Evolutionary conservation across 2,797 vertebrate species (phyloP).

Genomic region (Synaphobranchus kaupii): DNA sequence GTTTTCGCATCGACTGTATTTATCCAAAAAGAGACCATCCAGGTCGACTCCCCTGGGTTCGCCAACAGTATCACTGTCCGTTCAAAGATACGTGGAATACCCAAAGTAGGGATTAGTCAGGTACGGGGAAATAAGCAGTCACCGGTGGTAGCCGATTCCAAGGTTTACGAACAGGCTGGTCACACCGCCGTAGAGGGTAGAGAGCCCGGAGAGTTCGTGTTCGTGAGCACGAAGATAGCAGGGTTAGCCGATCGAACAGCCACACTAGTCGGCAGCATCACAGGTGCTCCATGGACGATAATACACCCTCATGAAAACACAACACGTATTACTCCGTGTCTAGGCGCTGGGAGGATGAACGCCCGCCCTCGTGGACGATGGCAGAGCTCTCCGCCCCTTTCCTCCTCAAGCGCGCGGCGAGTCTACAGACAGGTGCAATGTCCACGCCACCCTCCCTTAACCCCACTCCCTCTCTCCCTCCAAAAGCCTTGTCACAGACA

Average conservation of each 20-base stretch:
- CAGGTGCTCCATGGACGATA: background rate
- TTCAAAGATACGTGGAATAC: background rate
- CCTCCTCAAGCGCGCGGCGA: background rate
- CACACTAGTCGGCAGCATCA: conserved; percentile 4
- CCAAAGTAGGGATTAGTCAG: background rate
- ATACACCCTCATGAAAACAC: background rate
- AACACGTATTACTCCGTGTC: background rate
- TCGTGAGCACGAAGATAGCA: background rate
- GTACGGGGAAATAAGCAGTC: conserved; percentile 3
- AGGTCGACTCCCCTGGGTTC: background rate
- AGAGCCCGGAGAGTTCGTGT: background rate
- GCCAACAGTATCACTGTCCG: background rate
- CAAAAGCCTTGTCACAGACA: background rate
- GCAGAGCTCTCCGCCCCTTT: conserved; percentile 6
- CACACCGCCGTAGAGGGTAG: background rate
- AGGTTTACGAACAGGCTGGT: too few relatives aligned
- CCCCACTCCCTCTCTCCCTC: background rate
- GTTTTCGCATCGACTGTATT: conserved; percentile 6
- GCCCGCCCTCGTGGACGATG: background rate
- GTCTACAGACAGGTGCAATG: conserved; percentile 26
- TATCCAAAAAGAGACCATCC: conserved; percentile 33
- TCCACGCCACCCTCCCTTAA: background rate
- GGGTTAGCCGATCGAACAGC: conserved; percentile 12
- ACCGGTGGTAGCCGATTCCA: background rate
- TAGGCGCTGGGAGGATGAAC: background rate